These are phyloP conservation scores for Otolemur garnettii DNA, from an alignment of 2,113 vertebrate genomes.

Conservation along the genomic window DNA sequence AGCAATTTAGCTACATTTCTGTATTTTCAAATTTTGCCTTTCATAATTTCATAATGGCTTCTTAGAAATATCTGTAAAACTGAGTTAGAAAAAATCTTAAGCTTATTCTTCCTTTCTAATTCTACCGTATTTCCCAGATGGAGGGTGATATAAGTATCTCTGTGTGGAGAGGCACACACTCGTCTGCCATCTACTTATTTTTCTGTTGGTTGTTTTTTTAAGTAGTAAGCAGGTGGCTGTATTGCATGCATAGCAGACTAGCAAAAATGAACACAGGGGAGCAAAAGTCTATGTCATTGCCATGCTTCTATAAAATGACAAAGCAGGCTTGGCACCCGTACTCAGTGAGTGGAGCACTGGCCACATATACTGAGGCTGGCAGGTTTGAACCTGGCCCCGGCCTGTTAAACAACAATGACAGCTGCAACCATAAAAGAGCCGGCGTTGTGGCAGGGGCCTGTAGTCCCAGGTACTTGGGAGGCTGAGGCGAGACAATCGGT, in stretches of 20 bases:
- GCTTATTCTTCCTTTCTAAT: background rate
- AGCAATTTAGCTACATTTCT: background rate
- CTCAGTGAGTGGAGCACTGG: no score
- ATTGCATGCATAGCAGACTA: background rate
- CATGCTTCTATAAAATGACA: background rate
- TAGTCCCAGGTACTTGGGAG: no score
- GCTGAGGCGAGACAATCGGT: no score
- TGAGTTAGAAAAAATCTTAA: background rate
- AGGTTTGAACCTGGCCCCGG: no score
- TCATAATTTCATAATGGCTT: background rate
- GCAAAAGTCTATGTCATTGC: background rate
- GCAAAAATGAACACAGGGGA: background rate
- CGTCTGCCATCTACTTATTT: background rate
- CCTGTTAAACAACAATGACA: no score
- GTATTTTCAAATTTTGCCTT: background rate
- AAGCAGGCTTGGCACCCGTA: no score
- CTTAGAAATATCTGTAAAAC: conserved; percentile 29
- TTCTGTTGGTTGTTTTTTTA: background rate
- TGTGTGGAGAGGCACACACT: background rate
- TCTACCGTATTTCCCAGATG: background rate
- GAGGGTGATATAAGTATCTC: background rate
- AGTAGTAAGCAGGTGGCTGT: background rate
- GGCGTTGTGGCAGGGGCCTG: no score
- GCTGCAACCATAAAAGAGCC: no score
- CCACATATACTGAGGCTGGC: no score